A percentile compares a stretch with the other conserved stretches of the same genome.
These are phyloP conservation scores for Gnathonemus longibarbis DNA, from an alignment of 2,113 vertebrate genomes.

Conservation along the genomic window DNA sequence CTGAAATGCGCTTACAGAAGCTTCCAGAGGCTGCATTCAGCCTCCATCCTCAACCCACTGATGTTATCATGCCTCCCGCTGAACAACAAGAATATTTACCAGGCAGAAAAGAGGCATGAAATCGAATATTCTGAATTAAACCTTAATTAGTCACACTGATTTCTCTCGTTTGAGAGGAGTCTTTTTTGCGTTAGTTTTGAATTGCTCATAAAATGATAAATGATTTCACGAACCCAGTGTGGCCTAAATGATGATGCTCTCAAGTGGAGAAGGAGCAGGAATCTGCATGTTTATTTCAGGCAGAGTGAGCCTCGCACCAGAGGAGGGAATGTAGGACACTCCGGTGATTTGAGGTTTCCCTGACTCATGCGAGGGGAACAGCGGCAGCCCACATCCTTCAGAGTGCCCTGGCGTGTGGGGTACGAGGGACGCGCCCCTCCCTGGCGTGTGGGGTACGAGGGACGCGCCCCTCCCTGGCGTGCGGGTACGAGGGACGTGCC, in stretches of 20 bases:
- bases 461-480: neutral
- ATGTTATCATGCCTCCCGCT: constrained; percentile 16
- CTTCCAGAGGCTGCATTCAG: constrained; percentile 25
- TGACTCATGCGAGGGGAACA: neutral
- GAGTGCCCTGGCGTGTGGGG: neutral
- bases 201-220: neutral
- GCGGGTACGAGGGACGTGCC: too few species aligned
- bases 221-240: neutral
- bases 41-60: constrained; percentile 20
- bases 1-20: neutral
- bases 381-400: neutral
- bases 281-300: neutral
- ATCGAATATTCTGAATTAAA: constrained; percentile 27
- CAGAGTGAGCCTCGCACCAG: neutral
- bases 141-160: neutral
- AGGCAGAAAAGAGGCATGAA: constrained; percentile 30
- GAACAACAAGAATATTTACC: constrained; percentile 17
- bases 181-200: neutral
- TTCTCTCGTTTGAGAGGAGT: neutral
- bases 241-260: neutral
- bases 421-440: neutral
- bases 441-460: neutral
- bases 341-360: neutral
- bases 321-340: constrained; percentile 8
- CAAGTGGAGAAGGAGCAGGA: neutral